Conservation (phyloP, 2,797 vertebrate species). For the Myotis pilosus region DNA sequence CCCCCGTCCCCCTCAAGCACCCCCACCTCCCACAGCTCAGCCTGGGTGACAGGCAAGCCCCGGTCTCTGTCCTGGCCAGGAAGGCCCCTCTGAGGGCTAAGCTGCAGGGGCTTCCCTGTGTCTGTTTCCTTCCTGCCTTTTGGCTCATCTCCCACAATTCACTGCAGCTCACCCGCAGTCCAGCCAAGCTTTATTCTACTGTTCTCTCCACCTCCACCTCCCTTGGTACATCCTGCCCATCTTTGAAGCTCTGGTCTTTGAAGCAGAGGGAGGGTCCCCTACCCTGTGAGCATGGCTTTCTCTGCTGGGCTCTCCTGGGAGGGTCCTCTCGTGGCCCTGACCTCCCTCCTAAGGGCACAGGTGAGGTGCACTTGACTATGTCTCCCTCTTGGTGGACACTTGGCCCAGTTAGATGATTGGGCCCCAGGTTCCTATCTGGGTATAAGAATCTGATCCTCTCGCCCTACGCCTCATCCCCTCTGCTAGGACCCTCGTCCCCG, state of each 20-base stretch:
- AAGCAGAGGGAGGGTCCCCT: neutral
- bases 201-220: neutral
- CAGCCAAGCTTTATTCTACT: no score
- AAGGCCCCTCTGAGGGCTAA: neutral
- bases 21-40: neutral
- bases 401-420: neutral
- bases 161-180: neutral
- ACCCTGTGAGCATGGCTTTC: no score
- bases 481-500: neutral
- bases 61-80: no score
- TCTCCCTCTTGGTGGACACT: neutral
- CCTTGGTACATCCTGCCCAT: neutral
- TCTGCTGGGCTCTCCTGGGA: neutral
- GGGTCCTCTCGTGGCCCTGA: neutral
- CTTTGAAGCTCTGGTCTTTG: neutral
- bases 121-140: neutral
- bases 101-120: neutral
- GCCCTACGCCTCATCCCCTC: neutral
- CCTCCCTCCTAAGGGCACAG: neutral
- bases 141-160: neutral
- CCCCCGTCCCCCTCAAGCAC: neutral
- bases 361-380: neutral
- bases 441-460: neutral
- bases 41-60: neutral
- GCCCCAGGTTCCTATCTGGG: rapidly evolving